phyloP scores from a whole-genome alignment of 2,888 invertebrate genomes.

The Prosopocoilus inquinatus region DNA sequence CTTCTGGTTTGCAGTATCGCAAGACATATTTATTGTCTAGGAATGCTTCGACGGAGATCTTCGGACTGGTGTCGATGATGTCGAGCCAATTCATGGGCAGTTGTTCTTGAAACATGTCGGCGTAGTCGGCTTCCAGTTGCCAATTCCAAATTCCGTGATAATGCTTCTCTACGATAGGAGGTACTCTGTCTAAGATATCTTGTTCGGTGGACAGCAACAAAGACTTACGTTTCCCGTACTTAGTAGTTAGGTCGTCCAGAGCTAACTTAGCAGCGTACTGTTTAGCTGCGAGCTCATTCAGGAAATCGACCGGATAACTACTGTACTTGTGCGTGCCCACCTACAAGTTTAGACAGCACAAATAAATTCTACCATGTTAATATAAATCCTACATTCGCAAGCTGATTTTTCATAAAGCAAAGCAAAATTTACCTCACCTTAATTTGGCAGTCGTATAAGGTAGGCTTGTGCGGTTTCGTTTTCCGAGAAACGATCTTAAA shows the following conservation, averaged over 20 bases:
- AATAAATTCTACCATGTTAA: too few relatives aligned
- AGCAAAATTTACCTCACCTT: slow-evolving; percentile 30
- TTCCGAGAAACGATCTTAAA: slow-evolving; percentile 21
- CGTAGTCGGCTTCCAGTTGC: slow-evolving; percentile 54
- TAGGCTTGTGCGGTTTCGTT: slow-evolving; percentile 21
- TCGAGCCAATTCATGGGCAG: slow-evolving; percentile 70
- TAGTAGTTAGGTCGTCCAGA: slow-evolving; percentile 41
- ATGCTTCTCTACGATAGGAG: slow-evolving; percentile 50
- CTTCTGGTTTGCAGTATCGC: slow-evolving; percentile 42
- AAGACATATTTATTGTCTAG: slow-evolving; percentile 38
- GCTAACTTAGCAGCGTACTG: slow-evolving; percentile 49
- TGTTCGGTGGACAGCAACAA: slow-evolving; percentile 37
- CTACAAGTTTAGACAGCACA: slow-evolving; percentile 26
- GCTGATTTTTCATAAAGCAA: background rate
- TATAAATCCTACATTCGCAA: background rate
- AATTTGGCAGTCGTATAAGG: slow-evolving; percentile 37
- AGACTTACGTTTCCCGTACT: slow-evolving; percentile 33
- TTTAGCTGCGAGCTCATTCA: slow-evolving; percentile 44
- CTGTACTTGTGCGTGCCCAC: slow-evolving; percentile 43
- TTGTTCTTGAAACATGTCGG: slow-evolving; percentile 62
- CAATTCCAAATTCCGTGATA: slow-evolving; percentile 53
- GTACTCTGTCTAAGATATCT: slow-evolving; percentile 43
- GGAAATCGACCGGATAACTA: slow-evolving; percentile 52
- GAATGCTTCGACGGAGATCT: slow-evolving; percentile 54
- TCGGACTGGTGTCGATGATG: slow-evolving; percentile 58